Conservation (phyloP, 2,888 invertebrate species). For the Gymnoscelis rufifasciata region DNA sequence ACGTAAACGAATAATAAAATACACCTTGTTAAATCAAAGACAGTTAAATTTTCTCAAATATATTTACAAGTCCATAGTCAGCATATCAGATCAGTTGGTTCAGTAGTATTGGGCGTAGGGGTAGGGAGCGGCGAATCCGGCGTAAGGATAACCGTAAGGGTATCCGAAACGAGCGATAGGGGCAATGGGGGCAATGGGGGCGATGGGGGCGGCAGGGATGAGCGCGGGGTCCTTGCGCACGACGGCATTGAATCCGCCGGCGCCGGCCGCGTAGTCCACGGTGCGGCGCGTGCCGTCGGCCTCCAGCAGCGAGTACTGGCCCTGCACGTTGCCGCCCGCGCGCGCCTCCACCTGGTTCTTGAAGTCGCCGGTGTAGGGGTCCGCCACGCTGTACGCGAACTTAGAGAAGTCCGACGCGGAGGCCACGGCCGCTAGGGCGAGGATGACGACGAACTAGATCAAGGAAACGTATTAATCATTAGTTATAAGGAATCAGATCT, state of each 20-base stretch:
- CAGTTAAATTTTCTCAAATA: no score
- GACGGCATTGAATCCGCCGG: slow-evolving; percentile 75
- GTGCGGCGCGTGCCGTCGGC: slow-evolving; percentile 75
- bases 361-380: slow-evolving; percentile 76
- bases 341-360: slow-evolving; percentile 76
- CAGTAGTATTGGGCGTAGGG: slow-evolving; percentile 33
- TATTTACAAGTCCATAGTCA: slow-evolving; percentile 23
- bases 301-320: slow-evolving; percentile 76
- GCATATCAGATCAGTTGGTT: slow-evolving; percentile 17
- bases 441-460: slow-evolving; percentile 53
- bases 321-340: slow-evolving; percentile 69
- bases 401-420: slow-evolving; percentile 52
- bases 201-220: slow-evolving; percentile 33
- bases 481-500: background rate
- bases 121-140: slow-evolving; percentile 22
- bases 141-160: slow-evolving; percentile 20
- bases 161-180: slow-evolving; percentile 29
- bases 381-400: slow-evolving; percentile 78
- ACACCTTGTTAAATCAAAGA: no score
- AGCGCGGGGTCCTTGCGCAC: slow-evolving; percentile 71
- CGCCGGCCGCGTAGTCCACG: slow-evolving; percentile 77
- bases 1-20: no score
- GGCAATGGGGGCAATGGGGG: slow-evolving; percentile 40
- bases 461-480: background rate
- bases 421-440: slow-evolving; percentile 47